A percentile compares a stretch with the other conserved stretches of the same genome.
Evolutionary conservation across 2,888 invertebrate species (phyloP).

Genomic region (Tachina fera): DNA sequence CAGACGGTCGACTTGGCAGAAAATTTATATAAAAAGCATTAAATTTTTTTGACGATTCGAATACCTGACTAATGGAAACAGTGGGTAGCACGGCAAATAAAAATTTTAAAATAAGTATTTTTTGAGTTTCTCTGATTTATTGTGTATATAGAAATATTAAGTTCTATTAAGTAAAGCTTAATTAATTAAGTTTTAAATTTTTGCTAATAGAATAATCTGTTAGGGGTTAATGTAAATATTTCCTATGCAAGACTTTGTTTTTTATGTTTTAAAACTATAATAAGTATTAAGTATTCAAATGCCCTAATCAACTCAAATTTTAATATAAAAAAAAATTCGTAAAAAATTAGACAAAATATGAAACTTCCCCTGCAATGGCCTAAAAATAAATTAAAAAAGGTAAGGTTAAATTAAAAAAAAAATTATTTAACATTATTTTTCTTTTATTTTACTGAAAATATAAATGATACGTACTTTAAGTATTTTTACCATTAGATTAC

Average conservation of each 20-base stretch:
- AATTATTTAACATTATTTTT: background rate
- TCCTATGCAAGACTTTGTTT: conserved; percentile 54
- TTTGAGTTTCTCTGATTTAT: background rate
- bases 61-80: too few relatives aligned
- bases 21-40: too few relatives aligned
- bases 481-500: conserved; percentile 56
- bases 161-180: background rate
- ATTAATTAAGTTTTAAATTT: conserved; percentile 1
- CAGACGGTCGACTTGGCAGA: too few relatives aligned
- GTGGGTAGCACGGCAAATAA: conserved; percentile 1
- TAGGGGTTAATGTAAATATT: conserved; percentile 46
- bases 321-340: conserved; percentile 10
- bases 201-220: background rate
- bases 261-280: conserved; percentile 51
- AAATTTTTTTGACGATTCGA: too few relatives aligned
- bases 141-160: conserved; percentile 35
- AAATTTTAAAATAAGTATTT: background rate
- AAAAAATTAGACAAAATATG: conserved; percentile 18
- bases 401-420: conserved; percentile 3
- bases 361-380: conserved; percentile 44
- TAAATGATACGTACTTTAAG: conserved; percentile 54
- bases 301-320: conserved; percentile 4
- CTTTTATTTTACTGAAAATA: conserved; percentile 7
- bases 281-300: conserved; percentile 2
- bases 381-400: conserved; percentile 3